Evolutionary conservation across 2,797 vertebrate species (phyloP).

Genomic region (Remorina albescens): DNA sequence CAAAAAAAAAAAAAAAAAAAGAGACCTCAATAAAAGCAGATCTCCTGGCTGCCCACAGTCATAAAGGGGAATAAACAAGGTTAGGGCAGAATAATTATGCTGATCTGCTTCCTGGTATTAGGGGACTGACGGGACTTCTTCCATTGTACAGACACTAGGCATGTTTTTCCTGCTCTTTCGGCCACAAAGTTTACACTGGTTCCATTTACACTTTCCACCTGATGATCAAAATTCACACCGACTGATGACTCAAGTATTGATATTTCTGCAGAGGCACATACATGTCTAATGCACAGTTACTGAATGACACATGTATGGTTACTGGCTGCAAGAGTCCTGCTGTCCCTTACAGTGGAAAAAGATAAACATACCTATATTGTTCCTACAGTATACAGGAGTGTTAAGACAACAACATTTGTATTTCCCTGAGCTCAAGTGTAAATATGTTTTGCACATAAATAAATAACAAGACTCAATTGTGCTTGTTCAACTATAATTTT

Average conservation of each 20-base stretch:
- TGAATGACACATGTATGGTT: neutral
- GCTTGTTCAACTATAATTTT: neutral
- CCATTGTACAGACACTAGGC: constrained; percentile 47
- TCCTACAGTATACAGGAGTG: neutral
- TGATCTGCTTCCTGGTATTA: constrained; percentile 78
- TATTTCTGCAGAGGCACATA: constrained; percentile 9
- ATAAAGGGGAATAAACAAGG: constrained; percentile 79
- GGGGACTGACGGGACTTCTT: constrained; percentile 55
- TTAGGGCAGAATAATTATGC: constrained; percentile 77
- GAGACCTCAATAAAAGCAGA: constrained; percentile 79
- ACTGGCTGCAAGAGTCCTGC: neutral
- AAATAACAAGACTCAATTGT: neutral
- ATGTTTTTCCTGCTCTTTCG: constrained; percentile 21
- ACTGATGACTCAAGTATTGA: constrained; percentile 7
- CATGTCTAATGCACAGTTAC: neutral
- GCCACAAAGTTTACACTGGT: constrained; percentile 31
- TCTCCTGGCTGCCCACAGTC: constrained; percentile 73
- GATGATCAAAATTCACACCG: constrained; percentile 9
- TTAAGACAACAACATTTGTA: neutral
- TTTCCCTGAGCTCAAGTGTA: constrained; percentile 15
- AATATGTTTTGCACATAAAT: constrained; percentile 12
- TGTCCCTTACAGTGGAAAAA: neutral
- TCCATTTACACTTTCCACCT: constrained; percentile 25
- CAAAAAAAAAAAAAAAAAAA: constrained; percentile 35
- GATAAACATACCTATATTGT: neutral